These are phyloP conservation scores for Eclectus roratus DNA, from an alignment of 2,113 vertebrate species.

Conservation along the genomic window DNA sequence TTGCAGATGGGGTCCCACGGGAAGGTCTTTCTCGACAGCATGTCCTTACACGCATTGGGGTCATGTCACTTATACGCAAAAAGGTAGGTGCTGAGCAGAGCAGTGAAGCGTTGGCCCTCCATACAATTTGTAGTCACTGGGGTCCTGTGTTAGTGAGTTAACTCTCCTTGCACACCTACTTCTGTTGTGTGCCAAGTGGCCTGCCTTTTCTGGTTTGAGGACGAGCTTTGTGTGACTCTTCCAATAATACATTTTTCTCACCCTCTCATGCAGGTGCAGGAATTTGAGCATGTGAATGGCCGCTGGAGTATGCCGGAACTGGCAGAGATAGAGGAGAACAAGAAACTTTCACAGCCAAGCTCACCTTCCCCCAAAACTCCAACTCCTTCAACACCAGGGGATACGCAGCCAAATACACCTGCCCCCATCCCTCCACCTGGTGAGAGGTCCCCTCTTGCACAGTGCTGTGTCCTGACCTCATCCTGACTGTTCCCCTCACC, in stretches of 20 bases:
- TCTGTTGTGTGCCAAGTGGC: not conserved
- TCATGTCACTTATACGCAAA: slow-evolving; percentile 98
- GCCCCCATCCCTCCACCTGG: slow-evolving; percentile 79
- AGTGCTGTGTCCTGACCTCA: slow-evolving; percentile 36
- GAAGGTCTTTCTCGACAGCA: slow-evolving; percentile 96
- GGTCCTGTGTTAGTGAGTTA: not conserved
- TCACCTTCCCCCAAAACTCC: slow-evolving; percentile 87
- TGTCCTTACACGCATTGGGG: slow-evolving; percentile 95
- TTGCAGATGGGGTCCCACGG: slow-evolving; percentile 95
- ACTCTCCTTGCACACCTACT: not conserved
- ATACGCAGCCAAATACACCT: slow-evolving; percentile 95
- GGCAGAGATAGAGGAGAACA: slow-evolving; percentile 94
- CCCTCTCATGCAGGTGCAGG: slow-evolving; percentile 84
- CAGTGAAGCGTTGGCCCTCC: not conserved
- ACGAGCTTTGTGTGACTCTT: not conserved
- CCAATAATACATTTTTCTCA: rapidly evolving
- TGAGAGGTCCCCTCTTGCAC: slow-evolving; percentile 1
- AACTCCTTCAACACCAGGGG: slow-evolving; percentile 88
- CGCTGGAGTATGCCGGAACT: slow-evolving; percentile 99
- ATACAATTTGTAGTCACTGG: rapidly evolving
- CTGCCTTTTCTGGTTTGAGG: not conserved
- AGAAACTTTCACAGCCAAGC: slow-evolving; percentile 86
- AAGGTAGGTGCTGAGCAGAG: slow-evolving; percentile 77
- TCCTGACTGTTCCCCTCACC: slow-evolving; percentile 44
- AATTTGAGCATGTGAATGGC: slow-evolving; percentile 97